These are phyloP conservation scores for Cacoxenus indagator DNA, from an alignment of 2,888 invertebrate species.

Conservation along the genomic window DNA sequence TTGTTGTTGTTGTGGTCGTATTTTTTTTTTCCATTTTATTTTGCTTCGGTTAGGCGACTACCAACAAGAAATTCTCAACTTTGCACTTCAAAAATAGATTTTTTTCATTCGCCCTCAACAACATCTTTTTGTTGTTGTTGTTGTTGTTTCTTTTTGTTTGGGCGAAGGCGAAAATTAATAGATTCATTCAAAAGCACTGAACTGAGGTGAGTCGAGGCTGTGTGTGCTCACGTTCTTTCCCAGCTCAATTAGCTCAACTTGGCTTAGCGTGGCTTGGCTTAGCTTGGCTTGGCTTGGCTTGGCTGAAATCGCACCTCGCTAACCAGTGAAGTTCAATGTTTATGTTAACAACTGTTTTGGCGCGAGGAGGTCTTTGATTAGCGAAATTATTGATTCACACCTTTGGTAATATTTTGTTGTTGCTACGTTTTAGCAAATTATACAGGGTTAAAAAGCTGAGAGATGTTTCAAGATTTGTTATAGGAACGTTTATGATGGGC, in stretches of 20 bases:
- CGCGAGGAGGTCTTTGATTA: not conserved
- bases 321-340: conserved; percentile 55
- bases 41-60: not conserved
- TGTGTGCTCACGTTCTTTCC: not conserved
- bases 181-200: conserved; percentile 53
- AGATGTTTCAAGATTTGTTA: too few species aligned
- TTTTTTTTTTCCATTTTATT: not conserved
- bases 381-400: conserved; percentile 39
- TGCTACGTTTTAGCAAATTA: too few species aligned
- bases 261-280: too few species aligned
- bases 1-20: conserved; percentile 35
- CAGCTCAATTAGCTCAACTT: too few species aligned
- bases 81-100: conserved; percentile 51
- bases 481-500: too few species aligned
- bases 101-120: not conserved
- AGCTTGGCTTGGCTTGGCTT: too few species aligned
- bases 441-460: too few species aligned
- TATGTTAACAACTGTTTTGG: conserved; percentile 54
- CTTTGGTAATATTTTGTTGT: conserved; percentile 5
- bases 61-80: conserved; percentile 48
- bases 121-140: too few species aligned
- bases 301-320: too few species aligned
- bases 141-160: conserved; percentile 31
- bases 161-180: conserved; percentile 62
- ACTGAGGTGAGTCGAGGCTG: conserved; percentile 32